phyloP scores from a whole-genome alignment of 2,797 vertebrate genomes.

The Urosaurus nigricauda region DNA sequence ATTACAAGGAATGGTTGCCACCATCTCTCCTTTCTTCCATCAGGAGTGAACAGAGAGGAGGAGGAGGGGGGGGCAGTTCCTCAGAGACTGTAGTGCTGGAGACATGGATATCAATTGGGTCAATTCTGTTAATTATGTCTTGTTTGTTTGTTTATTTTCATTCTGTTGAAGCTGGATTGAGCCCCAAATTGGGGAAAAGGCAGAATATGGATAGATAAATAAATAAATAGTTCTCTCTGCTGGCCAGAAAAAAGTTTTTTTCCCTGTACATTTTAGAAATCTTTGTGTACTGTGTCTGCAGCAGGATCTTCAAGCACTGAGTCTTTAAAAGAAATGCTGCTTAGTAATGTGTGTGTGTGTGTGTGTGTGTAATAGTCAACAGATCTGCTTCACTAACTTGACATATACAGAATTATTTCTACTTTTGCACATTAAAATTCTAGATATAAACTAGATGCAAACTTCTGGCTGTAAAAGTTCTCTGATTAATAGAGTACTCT shows the following conservation, averaged over 20 bases:
- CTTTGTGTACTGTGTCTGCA: background rate
- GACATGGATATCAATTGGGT: background rate
- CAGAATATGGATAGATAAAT: no score
- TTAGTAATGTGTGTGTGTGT: background rate
- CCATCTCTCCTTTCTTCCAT: background rate
- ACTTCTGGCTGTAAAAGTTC: background rate
- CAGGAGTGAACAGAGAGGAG: background rate
- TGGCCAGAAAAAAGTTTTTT: no score
- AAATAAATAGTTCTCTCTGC: no score
- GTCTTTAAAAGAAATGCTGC: background rate
- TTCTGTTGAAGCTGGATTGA: no score
- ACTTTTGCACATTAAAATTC: background rate
- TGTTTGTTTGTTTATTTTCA: no score
- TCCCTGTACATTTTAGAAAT: no score
- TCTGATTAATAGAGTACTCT: constrained; percentile 6
- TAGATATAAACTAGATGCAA: background rate
- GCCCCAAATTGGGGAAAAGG: no score
- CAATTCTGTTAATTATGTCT: no score
- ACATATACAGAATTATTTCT: background rate
- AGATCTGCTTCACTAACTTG: background rate
- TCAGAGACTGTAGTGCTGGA: background rate
- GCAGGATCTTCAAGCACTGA: background rate
- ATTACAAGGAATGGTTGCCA: background rate
- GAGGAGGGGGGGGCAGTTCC: no score
- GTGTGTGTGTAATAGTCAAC: background rate